These are phyloP conservation scores for Palaemon carinicauda DNA, from an alignment of 1,140 invertebrate species.

Conservation along the genomic window DNA sequence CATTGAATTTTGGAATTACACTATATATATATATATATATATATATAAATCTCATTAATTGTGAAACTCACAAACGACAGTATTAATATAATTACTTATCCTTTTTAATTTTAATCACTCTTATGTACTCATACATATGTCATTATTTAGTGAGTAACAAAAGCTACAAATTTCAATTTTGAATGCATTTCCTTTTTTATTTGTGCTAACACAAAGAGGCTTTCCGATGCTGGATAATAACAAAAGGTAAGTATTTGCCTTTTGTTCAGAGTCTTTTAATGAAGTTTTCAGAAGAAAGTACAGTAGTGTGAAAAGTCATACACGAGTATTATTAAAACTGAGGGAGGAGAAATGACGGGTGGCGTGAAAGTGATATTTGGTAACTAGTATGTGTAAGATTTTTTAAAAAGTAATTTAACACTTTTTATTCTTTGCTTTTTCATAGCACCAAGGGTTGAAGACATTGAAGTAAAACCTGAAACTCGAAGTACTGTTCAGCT, in stretches of 20 bases:
- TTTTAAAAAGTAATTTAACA: background rate
- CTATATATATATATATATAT: background rate
- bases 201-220: slow-evolving; percentile 35
- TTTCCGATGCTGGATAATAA: slow-evolving; percentile 58
- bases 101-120: too few relatives aligned
- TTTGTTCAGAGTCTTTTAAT: background rate
- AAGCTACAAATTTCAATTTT: too few relatives aligned
- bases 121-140: too few relatives aligned
- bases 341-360: too few relatives aligned
- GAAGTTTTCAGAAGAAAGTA: background rate
- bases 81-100: background rate
- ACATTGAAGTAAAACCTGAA: slow-evolving; percentile 63
- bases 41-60: background rate
- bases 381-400: background rate
- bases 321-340: too few relatives aligned
- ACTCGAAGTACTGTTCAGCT: slow-evolving; percentile 69
- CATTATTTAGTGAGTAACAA: too few relatives aligned
- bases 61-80: background rate
- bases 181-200: background rate
- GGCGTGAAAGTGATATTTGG: background rate
- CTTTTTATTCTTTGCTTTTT: slow-evolving; percentile 47
- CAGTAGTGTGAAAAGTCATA: too few relatives aligned
- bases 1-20: too few relatives aligned
- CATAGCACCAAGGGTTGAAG: slow-evolving; percentile 69
- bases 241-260: slow-evolving; percentile 54